phyloP scores from a whole-genome alignment of 2,888 invertebrate genomes.

The Ecliptopera silaceata region DNA sequence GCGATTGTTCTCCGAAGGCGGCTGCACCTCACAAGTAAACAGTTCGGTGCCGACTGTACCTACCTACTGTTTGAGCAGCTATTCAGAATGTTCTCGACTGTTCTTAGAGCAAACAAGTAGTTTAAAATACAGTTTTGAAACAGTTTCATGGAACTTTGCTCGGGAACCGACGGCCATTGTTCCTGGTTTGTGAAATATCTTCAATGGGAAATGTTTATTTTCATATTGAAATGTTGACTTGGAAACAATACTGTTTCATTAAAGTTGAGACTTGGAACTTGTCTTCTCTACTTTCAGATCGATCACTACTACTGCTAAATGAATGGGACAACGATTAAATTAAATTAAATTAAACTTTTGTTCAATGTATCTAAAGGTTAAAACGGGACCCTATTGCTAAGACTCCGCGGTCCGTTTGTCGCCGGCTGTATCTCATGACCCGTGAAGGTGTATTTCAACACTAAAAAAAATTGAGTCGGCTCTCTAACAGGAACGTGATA shows the following conservation, averaged over 20 bases:
- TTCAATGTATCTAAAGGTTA: too few relatives aligned
- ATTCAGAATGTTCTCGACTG: constrained; percentile 1
- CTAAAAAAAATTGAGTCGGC: too few relatives aligned
- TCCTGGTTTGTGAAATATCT: not conserved
- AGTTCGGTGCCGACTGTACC: not conserved
- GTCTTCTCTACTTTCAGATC: too few relatives aligned
- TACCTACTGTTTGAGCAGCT: not conserved
- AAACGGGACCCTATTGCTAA: too few relatives aligned
- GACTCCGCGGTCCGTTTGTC: too few relatives aligned
- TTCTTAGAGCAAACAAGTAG: not conserved
- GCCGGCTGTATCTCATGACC: too few relatives aligned
- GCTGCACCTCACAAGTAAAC: not conserved
- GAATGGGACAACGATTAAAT: too few relatives aligned
- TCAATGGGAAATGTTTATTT: not conserved
- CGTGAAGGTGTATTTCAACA: too few relatives aligned
- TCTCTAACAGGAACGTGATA: too few relatives aligned
- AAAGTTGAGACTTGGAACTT: not conserved
- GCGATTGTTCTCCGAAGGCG: not conserved
- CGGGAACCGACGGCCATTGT: constrained; percentile 1
- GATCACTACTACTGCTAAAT: too few relatives aligned
- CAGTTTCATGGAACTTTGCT: constrained; percentile 5
- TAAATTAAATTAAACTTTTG: too few relatives aligned
- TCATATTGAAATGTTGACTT: not conserved
- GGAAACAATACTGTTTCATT: not conserved
- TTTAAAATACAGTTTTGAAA: constrained; percentile 7